Evolutionary conservation across 1,140 invertebrate genomes (phyloP), one percentile per base, ranked within the genome.

Genomic region (Bradysia coprophila): DNA sequence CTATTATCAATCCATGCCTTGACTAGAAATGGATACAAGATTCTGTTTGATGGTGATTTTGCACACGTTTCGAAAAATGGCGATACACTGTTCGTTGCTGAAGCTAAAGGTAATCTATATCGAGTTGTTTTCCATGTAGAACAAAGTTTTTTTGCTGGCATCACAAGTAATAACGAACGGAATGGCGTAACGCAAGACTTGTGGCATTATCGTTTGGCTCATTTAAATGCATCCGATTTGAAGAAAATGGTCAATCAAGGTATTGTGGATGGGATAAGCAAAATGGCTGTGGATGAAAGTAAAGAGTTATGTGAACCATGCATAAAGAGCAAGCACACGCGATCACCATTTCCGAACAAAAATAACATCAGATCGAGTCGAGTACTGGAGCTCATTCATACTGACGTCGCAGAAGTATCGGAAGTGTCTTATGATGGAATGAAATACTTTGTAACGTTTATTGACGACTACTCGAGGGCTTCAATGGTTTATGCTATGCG

Each of bases 381-480:
- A 16, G 28, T 50, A 10, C 38, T 51, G 39, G 49, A 49, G 40
- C 28, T 55, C 1, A 42, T 57, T 9, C 52, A 57, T 33, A 48
- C 45, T 10, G 51, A 53, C 44, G 38, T 53, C 34, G 34, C 23
- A 40, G 28, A n/a, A 31, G 46, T 42, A 18, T 46, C 48, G 19
- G 37, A 42, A 19, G 16, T 41, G 10, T 33, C 48, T 10, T 31
- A 40, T 33, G 43, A 49, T 24, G 48, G 46, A 31, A 45, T 47
- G 42, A 48, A 43, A n/a, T 59, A 53, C 37, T 49, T 51, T 40
- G 41, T 52, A 3, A 48, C 46, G 0, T 51, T 55, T 41, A 50
- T 54, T 11, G 52, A 57, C 36, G 51, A 59, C 37, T 59, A 43
- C 24, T 49, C 48, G 6, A 46, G 55, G 44, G 52, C 49, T 33